A percentile compares a stretch with the other conserved stretches of the same genome.
These are phyloP conservation scores for Galagoides demidoff DNA, from an alignment of 2,797 vertebrate genomes.

Conservation along the genomic window DNA sequence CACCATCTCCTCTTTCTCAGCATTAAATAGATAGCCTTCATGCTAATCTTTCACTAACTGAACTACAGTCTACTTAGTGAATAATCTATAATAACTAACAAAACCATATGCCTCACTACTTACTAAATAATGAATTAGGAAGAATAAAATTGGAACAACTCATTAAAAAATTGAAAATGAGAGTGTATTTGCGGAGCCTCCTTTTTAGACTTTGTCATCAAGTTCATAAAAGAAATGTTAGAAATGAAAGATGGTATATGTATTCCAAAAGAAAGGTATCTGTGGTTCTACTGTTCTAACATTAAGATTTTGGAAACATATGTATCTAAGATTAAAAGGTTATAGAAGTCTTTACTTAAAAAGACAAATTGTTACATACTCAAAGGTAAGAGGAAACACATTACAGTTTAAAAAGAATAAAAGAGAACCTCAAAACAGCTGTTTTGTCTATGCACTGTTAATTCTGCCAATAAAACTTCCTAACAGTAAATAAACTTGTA, in stretches of 20 bases:
- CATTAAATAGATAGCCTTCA: not conserved
- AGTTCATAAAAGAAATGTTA: slow-evolving; percentile 39
- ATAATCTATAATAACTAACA: not conserved
- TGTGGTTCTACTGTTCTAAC: not conserved
- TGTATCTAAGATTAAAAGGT: slow-evolving; percentile 1
- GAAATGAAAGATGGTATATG: slow-evolving; percentile 24
- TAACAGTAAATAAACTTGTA: not conserved
- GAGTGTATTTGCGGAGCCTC: not conserved
- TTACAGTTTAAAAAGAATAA: not conserved
- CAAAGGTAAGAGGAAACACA: not conserved
- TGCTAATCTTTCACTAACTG: not conserved
- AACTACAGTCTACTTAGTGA: slow-evolving; percentile 17
- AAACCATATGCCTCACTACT: not conserved
- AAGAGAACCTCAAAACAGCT: slow-evolving; percentile 2
- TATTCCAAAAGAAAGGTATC: not conserved
- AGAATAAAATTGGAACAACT: not conserved
- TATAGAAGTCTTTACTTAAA: slow-evolving; percentile 37
- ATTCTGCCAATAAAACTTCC: not conserved
- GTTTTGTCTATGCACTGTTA: not conserved
- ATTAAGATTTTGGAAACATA: not conserved
- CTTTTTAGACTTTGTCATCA: not conserved
- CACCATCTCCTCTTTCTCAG: not conserved
- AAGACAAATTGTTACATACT: not conserved
- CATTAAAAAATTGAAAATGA: not conserved
- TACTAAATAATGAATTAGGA: slow-evolving; percentile 40